These are phyloP conservation scores for Actinopyga echinites DNA, from an alignment of 53 echinoderm and acorn worm genomes.

Conservation along the genomic window DNA sequence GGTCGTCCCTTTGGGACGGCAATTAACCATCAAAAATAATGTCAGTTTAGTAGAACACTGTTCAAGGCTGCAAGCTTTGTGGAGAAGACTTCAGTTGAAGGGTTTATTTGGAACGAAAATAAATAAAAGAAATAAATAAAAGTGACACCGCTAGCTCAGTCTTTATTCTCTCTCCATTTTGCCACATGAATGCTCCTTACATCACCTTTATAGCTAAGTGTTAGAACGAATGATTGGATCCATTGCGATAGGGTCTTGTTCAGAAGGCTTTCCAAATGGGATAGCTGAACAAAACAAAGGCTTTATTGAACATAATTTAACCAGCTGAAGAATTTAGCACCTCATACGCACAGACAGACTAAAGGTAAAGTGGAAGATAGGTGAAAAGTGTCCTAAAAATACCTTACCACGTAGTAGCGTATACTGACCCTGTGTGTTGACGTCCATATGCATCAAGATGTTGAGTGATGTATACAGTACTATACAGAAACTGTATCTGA, in stretches of 20 bases:
- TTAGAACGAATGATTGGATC: neutral
- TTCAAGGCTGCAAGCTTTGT: slow-evolving; percentile 14
- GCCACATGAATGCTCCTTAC: neutral
- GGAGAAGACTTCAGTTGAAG: neutral
- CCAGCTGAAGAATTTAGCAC: too few relatives aligned
- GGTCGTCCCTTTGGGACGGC: neutral
- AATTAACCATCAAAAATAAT: slow-evolving; percentile 19
- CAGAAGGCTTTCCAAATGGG: neutral
- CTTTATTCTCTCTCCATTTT: neutral
- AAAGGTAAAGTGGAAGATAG: too few relatives aligned
- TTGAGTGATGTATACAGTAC: too few relatives aligned
- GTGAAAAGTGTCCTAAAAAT: too few relatives aligned
- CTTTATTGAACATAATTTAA: neutral
- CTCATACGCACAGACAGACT: too few relatives aligned
- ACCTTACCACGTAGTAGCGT: too few relatives aligned
- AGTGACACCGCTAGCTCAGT: slow-evolving; percentile 1
- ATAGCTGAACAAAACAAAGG: neutral
- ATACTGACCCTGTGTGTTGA: too few relatives aligned
- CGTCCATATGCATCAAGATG: too few relatives aligned
- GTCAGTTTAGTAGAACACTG: slow-evolving; percentile 31
- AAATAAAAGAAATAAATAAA: slow-evolving; percentile 9
- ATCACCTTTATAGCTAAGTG: neutral
- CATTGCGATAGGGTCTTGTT: neutral
- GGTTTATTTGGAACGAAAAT: slow-evolving; percentile 6
- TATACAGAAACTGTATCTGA: too few relatives aligned